Evolutionary conservation across 2,797 vertebrate species (phyloP).

Genomic region (Smutsia gigantea): DNA sequence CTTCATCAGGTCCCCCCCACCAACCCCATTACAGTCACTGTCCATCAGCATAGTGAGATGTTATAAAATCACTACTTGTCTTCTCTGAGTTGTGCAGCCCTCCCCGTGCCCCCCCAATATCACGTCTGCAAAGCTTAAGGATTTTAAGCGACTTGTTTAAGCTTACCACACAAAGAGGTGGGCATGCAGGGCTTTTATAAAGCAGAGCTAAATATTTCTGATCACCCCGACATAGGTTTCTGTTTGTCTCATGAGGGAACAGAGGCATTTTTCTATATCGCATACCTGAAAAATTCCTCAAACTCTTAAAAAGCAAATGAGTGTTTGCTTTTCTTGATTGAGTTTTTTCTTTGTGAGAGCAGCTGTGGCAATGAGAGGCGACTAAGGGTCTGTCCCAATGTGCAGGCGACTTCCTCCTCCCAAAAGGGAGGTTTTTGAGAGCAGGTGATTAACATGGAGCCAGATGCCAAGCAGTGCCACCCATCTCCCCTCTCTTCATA

Average conservation of each 20-base stretch:
- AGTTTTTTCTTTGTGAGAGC: background rate
- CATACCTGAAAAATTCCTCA: slow-evolving; percentile 57
- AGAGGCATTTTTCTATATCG: background rate
- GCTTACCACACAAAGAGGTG: background rate
- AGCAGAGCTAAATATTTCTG: background rate
- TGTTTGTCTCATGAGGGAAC: background rate
- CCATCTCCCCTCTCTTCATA: background rate
- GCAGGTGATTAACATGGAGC: background rate
- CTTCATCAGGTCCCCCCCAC: too few species aligned
- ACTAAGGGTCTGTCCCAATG: background rate
- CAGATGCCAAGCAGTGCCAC: background rate
- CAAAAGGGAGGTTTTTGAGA: background rate
- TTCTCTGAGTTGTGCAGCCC: too few species aligned
- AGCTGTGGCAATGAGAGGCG: background rate
- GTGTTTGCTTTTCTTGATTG: slow-evolving; percentile 49
- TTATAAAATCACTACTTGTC: too few species aligned
- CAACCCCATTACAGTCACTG: too few species aligned
- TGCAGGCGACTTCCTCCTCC: background rate
- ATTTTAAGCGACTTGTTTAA: background rate
- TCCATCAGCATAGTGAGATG: too few species aligned
- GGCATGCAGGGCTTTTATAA: background rate
- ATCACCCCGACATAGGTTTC: background rate
- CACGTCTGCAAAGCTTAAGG: background rate
- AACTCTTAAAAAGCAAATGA: slow-evolving; percentile 44
- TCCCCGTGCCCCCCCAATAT: too few species aligned